Percentiles rank a stretch among this genome's conserved stretches.
Conservation (phyloP, 30 jellyfish, hydroid and myxozoan species). For the Euphysa ruthae region DNA sequence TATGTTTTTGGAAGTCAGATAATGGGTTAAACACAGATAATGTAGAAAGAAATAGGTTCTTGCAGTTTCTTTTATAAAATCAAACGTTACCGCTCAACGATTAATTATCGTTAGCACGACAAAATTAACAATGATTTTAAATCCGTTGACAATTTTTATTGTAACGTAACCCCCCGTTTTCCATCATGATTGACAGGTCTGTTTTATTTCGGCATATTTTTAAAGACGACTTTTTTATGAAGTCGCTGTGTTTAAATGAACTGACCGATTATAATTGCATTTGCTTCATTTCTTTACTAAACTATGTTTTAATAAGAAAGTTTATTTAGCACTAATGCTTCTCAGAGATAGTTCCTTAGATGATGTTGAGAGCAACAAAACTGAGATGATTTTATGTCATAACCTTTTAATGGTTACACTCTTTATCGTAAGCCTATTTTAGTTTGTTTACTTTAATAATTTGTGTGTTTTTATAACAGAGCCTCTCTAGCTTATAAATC, state of each 20-base stretch:
- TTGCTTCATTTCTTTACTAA: too few relatives aligned
- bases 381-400: slow-evolving; percentile 23
- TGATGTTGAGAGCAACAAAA: slow-evolving; percentile 9
- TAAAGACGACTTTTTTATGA: neutral
- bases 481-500: too few relatives aligned
- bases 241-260: neutral
- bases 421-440: slow-evolving; percentile 2
- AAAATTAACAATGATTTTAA: neutral
- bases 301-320: slow-evolving; percentile 5
- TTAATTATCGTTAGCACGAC: neutral
- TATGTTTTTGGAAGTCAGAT: neutral
- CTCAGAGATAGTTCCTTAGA: neutral
- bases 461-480: too few relatives aligned
- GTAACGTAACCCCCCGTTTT: slow-evolving; percentile 26
- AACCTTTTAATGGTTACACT: neutral
- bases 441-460: neutral
- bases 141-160: neutral
- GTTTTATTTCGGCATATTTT: slow-evolving; percentile 8
- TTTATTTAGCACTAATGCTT: neutral
- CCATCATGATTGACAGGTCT: slow-evolving; percentile 27
- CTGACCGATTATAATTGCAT: neutral
- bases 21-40: neutral
- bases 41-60: neutral
- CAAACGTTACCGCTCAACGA: neutral
- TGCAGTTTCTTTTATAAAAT: neutral